These are phyloP conservation scores for Drosophila bocqueti DNA, from an alignment of 1,140 invertebrate species.

Conservation along the genomic window DNA sequence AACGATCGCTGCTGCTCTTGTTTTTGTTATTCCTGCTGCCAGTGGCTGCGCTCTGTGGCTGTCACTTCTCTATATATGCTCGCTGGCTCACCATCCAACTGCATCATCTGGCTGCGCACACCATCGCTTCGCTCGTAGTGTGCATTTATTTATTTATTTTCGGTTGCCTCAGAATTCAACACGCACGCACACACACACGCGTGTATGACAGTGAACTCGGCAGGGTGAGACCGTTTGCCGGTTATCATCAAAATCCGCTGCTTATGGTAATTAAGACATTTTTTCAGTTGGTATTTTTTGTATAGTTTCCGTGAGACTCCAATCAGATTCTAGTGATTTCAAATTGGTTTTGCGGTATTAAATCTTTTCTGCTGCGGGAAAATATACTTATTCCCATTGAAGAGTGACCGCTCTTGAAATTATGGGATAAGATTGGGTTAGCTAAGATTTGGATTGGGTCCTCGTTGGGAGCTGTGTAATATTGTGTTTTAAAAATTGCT, in stretches of 20 bases:
- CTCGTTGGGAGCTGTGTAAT: no score
- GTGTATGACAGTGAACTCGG: constrained; percentile 37
- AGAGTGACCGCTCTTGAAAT: no score
- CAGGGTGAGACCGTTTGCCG: constrained; percentile 16
- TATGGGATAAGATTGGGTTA: no score
- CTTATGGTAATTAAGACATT: neutral
- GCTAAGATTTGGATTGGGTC: no score
- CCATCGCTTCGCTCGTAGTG: constrained; percentile 18
- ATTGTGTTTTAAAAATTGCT: no score
- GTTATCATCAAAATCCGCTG: neutral
- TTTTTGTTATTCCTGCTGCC: constrained; percentile 6
- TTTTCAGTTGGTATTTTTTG: neutral
- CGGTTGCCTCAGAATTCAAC: constrained; percentile 50
- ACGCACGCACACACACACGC: constrained; percentile 59
- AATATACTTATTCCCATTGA: no score
- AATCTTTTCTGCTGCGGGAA: no score
- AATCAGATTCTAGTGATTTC: neutral
- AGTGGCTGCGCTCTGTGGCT: constrained; percentile 12
- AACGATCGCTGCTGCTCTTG: constrained; percentile 30
- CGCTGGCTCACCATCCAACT: constrained; percentile 55
- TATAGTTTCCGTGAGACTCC: neutral
- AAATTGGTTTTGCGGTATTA: neutral
- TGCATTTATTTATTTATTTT: constrained; percentile 69
- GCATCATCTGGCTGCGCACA: constrained; percentile 64
- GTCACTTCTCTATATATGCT: constrained; percentile 21